Evolutionary conservation across 2,888 invertebrate species (phyloP).

Genomic region (Oithona nana): DNA sequence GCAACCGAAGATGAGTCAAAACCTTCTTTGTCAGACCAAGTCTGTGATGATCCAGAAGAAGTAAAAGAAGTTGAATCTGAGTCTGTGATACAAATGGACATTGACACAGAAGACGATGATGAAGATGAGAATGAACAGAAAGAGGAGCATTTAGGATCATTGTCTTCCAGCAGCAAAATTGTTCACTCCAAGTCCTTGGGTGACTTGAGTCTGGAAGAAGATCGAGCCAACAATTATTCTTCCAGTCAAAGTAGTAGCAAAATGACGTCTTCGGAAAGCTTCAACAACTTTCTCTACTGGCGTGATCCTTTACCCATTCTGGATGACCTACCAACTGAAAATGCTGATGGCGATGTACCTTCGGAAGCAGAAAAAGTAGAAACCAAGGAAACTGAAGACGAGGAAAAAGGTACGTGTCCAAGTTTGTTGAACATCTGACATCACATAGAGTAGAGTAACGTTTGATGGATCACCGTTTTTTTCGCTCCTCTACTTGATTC

Average conservation of each 20-base stretch:
- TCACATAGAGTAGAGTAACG: too few species aligned
- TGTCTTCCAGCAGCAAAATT: background rate
- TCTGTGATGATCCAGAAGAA: background rate
- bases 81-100: too few species aligned
- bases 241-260: too few species aligned
- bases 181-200: background rate
- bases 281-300: conserved; percentile 35
- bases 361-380: background rate
- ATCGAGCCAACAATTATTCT: conserved; percentile 15
- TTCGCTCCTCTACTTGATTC: background rate
- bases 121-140: background rate
- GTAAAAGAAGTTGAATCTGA: background rate
- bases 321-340: too few species aligned
- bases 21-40: too few species aligned
- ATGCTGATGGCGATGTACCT: too few species aligned
- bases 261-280: conserved; percentile 22
- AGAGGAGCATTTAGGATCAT: background rate
- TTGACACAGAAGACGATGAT: too few species aligned
- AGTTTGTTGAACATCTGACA: too few species aligned
- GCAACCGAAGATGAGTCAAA: too few species aligned
- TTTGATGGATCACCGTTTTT: background rate
- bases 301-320: conserved; percentile 26
- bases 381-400: background rate
- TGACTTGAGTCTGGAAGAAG: conserved; percentile 21
- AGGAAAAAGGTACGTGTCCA: background rate